A percentile compares a stretch with the other conserved stretches of the same genome.
These are phyloP conservation scores for Astropecten irregularis DNA, from an alignment of 53 echinoderm and acorn worm genomes.

Conservation along the genomic window DNA sequence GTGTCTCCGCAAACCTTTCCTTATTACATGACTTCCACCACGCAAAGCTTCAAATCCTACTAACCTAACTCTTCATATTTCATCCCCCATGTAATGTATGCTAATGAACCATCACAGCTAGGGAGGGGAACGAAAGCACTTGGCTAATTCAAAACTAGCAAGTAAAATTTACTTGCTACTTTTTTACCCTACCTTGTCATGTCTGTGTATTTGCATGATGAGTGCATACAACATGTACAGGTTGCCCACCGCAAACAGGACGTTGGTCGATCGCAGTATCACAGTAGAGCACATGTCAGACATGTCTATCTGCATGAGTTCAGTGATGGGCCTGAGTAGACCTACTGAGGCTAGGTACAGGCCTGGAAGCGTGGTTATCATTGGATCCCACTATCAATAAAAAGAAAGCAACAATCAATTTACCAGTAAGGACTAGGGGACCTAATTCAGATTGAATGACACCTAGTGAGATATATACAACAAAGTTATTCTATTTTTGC, in stretches of 20 bases:
- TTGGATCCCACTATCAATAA: conserved; percentile 88
- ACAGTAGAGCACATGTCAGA: conserved; percentile 71
- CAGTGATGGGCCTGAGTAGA: conserved; percentile 77
- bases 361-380: conserved; percentile 97
- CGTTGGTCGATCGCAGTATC: conserved; percentile 76
- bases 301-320: conserved; percentile 67
- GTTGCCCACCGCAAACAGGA: conserved; percentile 87
- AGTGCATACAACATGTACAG: conserved; percentile 81
- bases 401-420: conserved; percentile 16
- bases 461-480: too few relatives aligned
- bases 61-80: too few relatives aligned
- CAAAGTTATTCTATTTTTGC: too few relatives aligned
- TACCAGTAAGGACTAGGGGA: too few relatives aligned
- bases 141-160: too few relatives aligned
- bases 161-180: too few relatives aligned
- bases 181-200: conserved; percentile 58
- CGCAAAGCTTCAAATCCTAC: too few relatives aligned
- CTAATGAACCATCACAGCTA: not conserved
- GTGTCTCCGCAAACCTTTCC: too few relatives aligned
- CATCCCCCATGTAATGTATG: not conserved
- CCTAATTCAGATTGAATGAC: too few relatives aligned
- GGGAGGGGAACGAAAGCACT: not conserved
- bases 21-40: too few relatives aligned
- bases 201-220: conserved; percentile 62
- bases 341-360: conserved; percentile 89